Evolutionary conservation across 2,888 invertebrate species (phyloP), one percentile per base, ranked within the genome.

Genomic region (Catocala nupta): DNA sequence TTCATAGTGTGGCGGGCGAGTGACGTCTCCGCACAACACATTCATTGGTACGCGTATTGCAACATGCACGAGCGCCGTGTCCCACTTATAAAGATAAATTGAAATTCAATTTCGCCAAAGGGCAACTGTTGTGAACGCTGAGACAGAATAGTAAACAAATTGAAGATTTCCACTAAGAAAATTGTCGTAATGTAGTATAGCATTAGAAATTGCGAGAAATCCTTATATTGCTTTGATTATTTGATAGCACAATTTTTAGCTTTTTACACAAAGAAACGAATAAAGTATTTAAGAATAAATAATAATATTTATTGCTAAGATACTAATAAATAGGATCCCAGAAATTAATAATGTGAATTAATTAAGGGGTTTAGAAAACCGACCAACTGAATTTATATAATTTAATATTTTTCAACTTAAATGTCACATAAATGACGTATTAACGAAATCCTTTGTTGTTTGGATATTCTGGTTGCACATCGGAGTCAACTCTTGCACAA

Each of bases 51-150:
- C 81, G 85, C 84, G 83, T 78, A 84, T 90, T 91, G 87, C 90
- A 83, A 83, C 86, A 90, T 78, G 81, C 83, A 77, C 84, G 78
- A 78, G 82, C 83, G 86, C 83, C 79, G 84, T 85, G 91, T 85
- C 90, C 92, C 77, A 91, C 90, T 90, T 91, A 90, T 86, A 77
- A 89, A 90, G 89, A 91, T 90, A 90, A 89, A 91, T 91, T 91
- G 88, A 90, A 90, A 90, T 91, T 91, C 90, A 90, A 91, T 92
- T 91, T 92, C 88, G 89, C 90, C 89, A 89, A 92, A 92, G 90
- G 90, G 90, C 90, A 90, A 83, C 83, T 81, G 82, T 85, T 81
- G 84, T 82, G 80, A 78, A 82, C 80, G 72, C 82, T 78, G 68
- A 77, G 53, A 72, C 76, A 82, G 86, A 88, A 88, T 88, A 83